These are phyloP conservation scores for Ophion obscuratus DNA, from an alignment of 2,888 invertebrate genomes.

Conservation along the genomic window DNA sequence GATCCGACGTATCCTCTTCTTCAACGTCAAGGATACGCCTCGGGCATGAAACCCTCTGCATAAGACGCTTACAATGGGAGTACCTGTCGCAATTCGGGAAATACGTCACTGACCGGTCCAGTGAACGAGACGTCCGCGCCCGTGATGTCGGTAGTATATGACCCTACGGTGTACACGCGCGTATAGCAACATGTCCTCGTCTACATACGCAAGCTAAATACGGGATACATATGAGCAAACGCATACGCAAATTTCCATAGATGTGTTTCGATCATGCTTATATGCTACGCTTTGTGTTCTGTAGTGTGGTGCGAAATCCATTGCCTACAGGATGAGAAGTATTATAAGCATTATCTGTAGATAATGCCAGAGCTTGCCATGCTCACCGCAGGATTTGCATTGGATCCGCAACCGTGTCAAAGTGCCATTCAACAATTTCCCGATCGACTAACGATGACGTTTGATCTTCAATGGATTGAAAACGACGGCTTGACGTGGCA, in stretches of 20 bases:
- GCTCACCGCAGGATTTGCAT: slow-evolving; percentile 6
- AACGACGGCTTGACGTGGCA: background rate
- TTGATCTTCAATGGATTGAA: slow-evolving; percentile 8
- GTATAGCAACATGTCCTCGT: background rate
- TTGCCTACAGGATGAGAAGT: slow-evolving; percentile 16
- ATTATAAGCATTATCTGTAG: background rate
- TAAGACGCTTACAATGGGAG: slow-evolving; percentile 77
- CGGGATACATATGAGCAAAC: slow-evolving; percentile 4
- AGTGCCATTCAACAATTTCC: slow-evolving; percentile 33
- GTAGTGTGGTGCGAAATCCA: slow-evolving; percentile 1
- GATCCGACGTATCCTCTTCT: slow-evolving; percentile 35
- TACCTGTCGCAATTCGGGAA: slow-evolving; percentile 79
- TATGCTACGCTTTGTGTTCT: slow-evolving; percentile 6
- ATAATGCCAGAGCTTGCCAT: background rate
- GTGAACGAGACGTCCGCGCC: slow-evolving; percentile 49
- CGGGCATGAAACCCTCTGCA: slow-evolving; percentile 48
- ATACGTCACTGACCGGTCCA: slow-evolving; percentile 69
- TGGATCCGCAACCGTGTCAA: slow-evolving; percentile 23
- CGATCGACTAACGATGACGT: slow-evolving; percentile 10
- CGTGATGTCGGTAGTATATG: slow-evolving; percentile 2
- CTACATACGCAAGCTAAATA: background rate
- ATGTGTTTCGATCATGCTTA: background rate
- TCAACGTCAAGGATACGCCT: slow-evolving; percentile 54
- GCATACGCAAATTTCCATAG: slow-evolving; percentile 7
- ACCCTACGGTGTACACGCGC: slow-evolving; percentile 8